Evolutionary conservation across 2,888 invertebrate species (phyloP), one percentile per base, ranked within the genome.

Genomic region (Bombylius discolor): DNA sequence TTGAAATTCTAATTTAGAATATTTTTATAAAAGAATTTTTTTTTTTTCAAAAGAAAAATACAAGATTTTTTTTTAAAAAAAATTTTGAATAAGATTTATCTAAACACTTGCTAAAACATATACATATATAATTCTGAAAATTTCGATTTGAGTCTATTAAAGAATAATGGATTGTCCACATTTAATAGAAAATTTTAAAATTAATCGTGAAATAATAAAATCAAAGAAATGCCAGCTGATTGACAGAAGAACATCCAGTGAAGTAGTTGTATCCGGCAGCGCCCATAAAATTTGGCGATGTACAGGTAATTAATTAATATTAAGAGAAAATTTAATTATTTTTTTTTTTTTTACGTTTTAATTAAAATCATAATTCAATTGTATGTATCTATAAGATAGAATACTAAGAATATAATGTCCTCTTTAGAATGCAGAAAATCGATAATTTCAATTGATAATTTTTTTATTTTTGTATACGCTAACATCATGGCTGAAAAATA

Each of bases 131-230:
- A 23, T 23, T 23, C 23, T 23, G 23, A 23, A 23, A 23, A 23
- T 23, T 23, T 23, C 2, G 23, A 23, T 23, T 23, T 23, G 23
- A 23, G 23, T 23, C 23, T 23, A 23, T 23, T 23, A 23, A 23
- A 23, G 1, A 14, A 45, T 70, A 71, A 84, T 83, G 83, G 83
- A 83, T 78, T 83, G 83, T 75, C 78, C 81, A 69, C 83, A 83
- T 77, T 78, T 83, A 68, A 77, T 77, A 73, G 80, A 81, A 75
- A 80, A 81, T 77, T 80, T 82, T 70, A 80, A 79, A 72, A 74
- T 78, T 71, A 75, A 76, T 66, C 72, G 70, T 67, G 74, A 76
- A 70, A 56, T 65, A 53, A 72, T 76, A 68, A 73, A 74, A 69
- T 74, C 66, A 59, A 66, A 77, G 68, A 77, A 77, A 69, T 72